Base-by-base conservation (phyloP, 2,113 vertebrate species). In the Thunnus thynnus region DNA sequence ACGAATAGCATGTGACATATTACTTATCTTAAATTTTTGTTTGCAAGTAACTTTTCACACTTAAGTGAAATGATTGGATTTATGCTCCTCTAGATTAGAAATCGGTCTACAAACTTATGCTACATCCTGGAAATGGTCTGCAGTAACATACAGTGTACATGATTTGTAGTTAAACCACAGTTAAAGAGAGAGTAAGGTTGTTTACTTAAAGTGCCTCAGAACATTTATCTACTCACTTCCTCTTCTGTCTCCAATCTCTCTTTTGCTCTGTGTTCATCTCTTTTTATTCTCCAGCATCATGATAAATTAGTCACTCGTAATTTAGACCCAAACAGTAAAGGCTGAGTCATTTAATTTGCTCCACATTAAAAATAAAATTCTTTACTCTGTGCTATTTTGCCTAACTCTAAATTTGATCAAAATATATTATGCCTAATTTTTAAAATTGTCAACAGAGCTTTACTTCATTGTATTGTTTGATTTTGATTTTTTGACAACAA, bases 281-380 rank as follows among this genome's bases (percentile, higher is more conserved):
- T 41, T 64, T 74, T 82, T 41, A 69, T 69, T 82, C 70, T 22
- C 27, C 18, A 36, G 22, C 9, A 56, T 68, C 22, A 17, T 61
- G 13, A 83, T 48, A 72, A 68, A 58, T 79, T 47, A 80, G 46
- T 72, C 72, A 72, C 75, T 84, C 12, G 3, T 82, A 52, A 82
- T 76, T 76, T 58, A 13, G 75, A 67, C 30, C 63, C 25, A 71
- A 69, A 68, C 71, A 64, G 41, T 66, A 75, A 77, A 62, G 30
- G 51, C 50, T 71, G 41, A 61, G 61, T 25, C 47, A 57, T 80
- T 74, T 74, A 9, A 63, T 72, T 65, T 78, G 66, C 3, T 52
- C 68, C 12, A 67, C 72, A 63, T 58, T 62, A 22, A 75, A 65
- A 68, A 32, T 61, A 72, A 71, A 78, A 68, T 44, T 46, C 5